Conservation (phyloP, 2,888 invertebrate genomes). For the Rapana venosa region DNA sequence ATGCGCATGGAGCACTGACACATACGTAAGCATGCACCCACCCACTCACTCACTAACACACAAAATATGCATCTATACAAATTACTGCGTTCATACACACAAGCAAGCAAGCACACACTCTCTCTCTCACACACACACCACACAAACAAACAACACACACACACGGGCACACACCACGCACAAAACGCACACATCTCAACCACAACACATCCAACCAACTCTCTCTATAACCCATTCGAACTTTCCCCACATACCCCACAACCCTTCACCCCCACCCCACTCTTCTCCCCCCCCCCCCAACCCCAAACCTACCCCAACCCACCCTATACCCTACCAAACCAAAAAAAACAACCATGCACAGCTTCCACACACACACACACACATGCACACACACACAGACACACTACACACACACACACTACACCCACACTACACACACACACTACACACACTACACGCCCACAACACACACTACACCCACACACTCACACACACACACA, state of each 20-base stretch:
- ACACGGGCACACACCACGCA: neutral
- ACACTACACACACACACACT: neutral
- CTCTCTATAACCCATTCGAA: too few relatives aligned
- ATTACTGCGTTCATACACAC: neutral
- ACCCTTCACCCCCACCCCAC: too few relatives aligned
- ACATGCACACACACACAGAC: neutral
- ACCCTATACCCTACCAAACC: too few relatives aligned
- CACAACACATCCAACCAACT: too few relatives aligned
- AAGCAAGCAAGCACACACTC: neutral
- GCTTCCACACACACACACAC: neutral
- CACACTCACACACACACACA: neutral
- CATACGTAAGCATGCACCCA: neutral
- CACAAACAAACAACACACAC: neutral
- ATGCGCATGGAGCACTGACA: neutral
- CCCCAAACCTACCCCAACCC: too few relatives aligned
- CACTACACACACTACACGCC: conserved; percentile 7
- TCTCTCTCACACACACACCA: neutral
- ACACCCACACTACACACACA: neutral
- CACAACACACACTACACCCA: neutral
- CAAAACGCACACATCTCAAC: too few relatives aligned
- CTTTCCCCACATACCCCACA: too few relatives aligned
- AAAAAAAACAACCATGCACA: too few relatives aligned
- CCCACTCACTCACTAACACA: neutral
- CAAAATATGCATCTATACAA: neutral
- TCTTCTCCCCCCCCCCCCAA: too few relatives aligned